Evolutionary conservation across 1,140 invertebrate genomes (phyloP), one percentile per base, ranked within the genome.

Genomic region (Marisa cornuarietis): DNA sequence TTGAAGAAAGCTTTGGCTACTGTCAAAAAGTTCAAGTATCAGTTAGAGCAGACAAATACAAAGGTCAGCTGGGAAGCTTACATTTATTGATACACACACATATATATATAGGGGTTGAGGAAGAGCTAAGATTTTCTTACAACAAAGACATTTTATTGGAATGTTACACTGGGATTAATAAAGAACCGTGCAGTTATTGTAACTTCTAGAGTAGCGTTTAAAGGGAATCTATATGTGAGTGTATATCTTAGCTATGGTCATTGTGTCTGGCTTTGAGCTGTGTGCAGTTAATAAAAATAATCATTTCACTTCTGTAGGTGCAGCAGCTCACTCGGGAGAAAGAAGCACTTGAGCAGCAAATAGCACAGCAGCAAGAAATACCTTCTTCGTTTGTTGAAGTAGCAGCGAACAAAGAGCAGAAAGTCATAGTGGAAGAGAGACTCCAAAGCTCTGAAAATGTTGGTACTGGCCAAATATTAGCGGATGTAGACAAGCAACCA

Each of bases 1-100:
- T 84, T 85, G 75, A 87, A 85, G 58, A 89, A 88, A 77, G 87
- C 87, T 51, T 68, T 88, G 52, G 88, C 88, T 24, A 89, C 88
- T 58, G 88, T 86, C 42, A 89, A 89, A 73, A 89, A 88, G 79
- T 72, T 89, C 3, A 89, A 89, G 78, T 83, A 85, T 61, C 88
- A 89, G 77, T 71, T 88, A 75, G 69, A 72, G 52, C 72, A 81
- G 31, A 76, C 76, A 18, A 85, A 80, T 61, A 80, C 22, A 63
- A 62, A 77, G 76, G 76, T 72, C 11, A 71, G 62, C 22, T 8
- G 31, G 6, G 1, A 42, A 42, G 6, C 31, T 42, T 42, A 42
- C 31, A 42, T 42, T 42, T 42, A 42, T 42, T 42, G 31, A 42
- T 42, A 0, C 2, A 42, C 31, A n/a, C n/a, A n/a, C n/a, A n/a